Base-by-base conservation (phyloP, 2,888 invertebrate genomes). In the Pemphredon lugubris region DNA sequence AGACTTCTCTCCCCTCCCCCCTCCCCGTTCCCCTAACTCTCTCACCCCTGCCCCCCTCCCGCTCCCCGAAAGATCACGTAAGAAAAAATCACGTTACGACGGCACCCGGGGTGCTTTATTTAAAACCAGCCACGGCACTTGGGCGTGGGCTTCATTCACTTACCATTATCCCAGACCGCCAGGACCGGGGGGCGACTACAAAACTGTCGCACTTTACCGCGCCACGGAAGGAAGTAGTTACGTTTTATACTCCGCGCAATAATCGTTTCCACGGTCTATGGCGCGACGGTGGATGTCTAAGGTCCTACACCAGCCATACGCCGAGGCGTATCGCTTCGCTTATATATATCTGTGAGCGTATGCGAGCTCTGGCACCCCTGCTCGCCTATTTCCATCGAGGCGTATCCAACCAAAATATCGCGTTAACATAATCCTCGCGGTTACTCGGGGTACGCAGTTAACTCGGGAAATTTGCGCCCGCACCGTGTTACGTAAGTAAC, bases 241-340 rank as follows among this genome's bases (percentile, higher is more conserved):
- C 74, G 79, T 86, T 86, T 86, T 86, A 86, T 85, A 84, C 76
- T 83, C 73, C 59, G 73, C 58, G 83, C 80, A 85, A 85, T 86
- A 86, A 86, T 86, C 86, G 86, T 86, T 86, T 76, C 77, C 74
- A 78, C 73, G 72, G 79, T 83, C 83, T 81, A 82, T 66, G 73
- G 75, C 67, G 64, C 55, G n/a, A n/a, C n/a, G 30, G 58, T 59
- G 66, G 57, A 64, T 75, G 77, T 63, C 71, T 73, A 69, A 73
- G 68, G 71, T 55, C 47, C 44, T n/a, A n/a, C n/a, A n/a, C 34
- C 48, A 58, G 54, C 69, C 55, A 44, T 64, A 50, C 63, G 44
- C 53, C 50, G 23, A 32, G 44, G 64, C 63, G 65, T 54, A 61
- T n/a, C n/a, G n/a, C 26, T 5, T 42, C 60, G 59, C 65, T 60